Base-by-base conservation (phyloP, 2,888 invertebrate genomes). In the Napeogenes inachia region DNA sequence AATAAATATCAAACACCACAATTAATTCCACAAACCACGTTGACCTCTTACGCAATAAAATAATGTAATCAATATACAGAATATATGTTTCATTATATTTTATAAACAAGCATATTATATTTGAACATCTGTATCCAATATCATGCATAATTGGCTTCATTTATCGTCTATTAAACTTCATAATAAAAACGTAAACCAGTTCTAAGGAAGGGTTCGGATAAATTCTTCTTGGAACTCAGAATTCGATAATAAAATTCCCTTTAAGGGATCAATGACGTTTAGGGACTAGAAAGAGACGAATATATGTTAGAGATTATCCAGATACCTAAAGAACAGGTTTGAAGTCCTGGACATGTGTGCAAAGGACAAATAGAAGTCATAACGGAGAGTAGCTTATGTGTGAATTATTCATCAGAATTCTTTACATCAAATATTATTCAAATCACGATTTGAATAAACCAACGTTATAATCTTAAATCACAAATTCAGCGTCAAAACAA, bases 311-410 rank as follows among this genome's bases (percentile, higher is more conserved):
- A 80, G 81, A 83, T 84, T 78, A 80, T 79, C 76, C 76, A 74
- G 82, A 83, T 85, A 80, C 75, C 75, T 80, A 80, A 77, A 76
- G 77, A 76, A 75, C 75, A 68, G 68, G 70, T 70, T 69, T 56
- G 68, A 65, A 62, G 68, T 63, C 73, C 73, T 69, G 71, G 74
- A 75, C 74, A 75, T 72, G 78, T 75, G 76, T 73, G 67, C 72
- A 72, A 79, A 82, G 82, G 82, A 81, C 84, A 85, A 85, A 86
- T 83, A 83, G 77, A 83, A 83, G 84, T 82, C 82, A 80, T 84
- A 87, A 84, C 85, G 80, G 81, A 76, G 80, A 78, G 77, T 77
- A 77, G 77, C 78, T 67, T 68, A 61, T 79, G 80, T 80, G 74
- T 79, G 72, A 78, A 78, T 79, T 81, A 83, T 82, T 80, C 78